Base-by-base conservation (phyloP, 2,888 invertebrate species). In the Holacanthella duospinosa region DNA sequence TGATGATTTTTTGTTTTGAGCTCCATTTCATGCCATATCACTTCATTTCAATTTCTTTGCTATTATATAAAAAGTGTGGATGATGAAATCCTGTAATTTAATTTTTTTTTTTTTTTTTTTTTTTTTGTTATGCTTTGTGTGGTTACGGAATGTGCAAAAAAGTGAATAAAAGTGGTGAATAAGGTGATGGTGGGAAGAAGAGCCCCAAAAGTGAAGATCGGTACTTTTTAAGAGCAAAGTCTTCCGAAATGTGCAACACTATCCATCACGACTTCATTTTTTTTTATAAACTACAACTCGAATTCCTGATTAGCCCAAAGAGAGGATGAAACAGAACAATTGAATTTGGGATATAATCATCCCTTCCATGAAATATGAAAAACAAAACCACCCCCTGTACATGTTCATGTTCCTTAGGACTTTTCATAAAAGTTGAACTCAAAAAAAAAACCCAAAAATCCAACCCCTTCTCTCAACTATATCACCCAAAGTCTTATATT, bases 221-320 rank as follows among this genome's bases (percentile, higher is more conserved):
- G 48, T 9, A 48, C 48, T 21, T 48, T 48, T 36, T 36, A 36
- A 36, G 36, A 48, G 48, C 48, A n/a, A 48, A 48, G 48, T 48
- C 48, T 48, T 48, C 48, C 48, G 48, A 48, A 48, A 48, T 21
- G 48, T 48, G 21, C 48, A n/a, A n/a, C n/a, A 48, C 48, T 9
- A 48, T 9, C 21, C 21, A n/a, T 48, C 19, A 48, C 12, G 48
- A 48, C 19, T 21, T n/a, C n/a, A 9, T 4, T 48, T 48, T 48
- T 9, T 21, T 48, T 16, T 48, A 48, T 21, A 9, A n/a, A n/a
- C n/a, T n/a, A n/a, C n/a, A n/a, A n/a, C 21, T 48, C 36, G 21
- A 48, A 21, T 48, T 48, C 48, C 21, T 4, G 4, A 9, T 48
- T 16, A 48, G 4, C 48, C 48, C 21, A 21, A 9, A 21, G 21